Evolutionary conservation across 2,888 invertebrate genomes (phyloP), one percentile per base, ranked within the genome.

Genomic region (Aromia moschata): DNA sequence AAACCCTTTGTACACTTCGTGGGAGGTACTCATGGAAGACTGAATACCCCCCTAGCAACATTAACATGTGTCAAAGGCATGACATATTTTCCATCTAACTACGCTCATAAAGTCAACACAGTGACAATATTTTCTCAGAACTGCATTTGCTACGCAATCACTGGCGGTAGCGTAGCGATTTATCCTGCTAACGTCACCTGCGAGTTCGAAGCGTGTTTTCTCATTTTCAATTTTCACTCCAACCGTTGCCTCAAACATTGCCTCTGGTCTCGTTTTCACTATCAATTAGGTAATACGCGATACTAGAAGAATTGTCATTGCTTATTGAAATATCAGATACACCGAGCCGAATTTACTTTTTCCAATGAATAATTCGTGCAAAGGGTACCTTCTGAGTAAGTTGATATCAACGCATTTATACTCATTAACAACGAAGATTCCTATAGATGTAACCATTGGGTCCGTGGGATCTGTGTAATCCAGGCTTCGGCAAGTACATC

Each of bases 221-320:
- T 16, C 51, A 45, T 4, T 11, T 33, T 62, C 64, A 33, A 16
- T 12, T 5, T 58, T 52, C 31, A 83, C 77, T 7, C 83, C 77
- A 0, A 91, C 84, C 0, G 89, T 90, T 0, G 88, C 86, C 79
- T 92, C 91, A 70, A 89, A 91, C 30, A 85, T 80, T 0, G 84
- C 85, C 58, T 84, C 88, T 1, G 91, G 92, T 2, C 78, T 78
- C 14, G 89, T 86, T 47, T 86, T 83, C 58, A 92, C 84, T 58
- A 88, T n/a, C 84, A n/a, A 90, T 82, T 10, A 91, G 84, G 71
- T 88, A 88, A 70, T 85, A 83, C 1, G 70, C 74, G 60, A 79
- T 77, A 11, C 64, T 70, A 47, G 3, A 64, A 70, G 68, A 65
- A 30, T 65, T 64, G 40, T 64, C 53, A 58, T 67, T 65, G 4